Evolutionary conservation across 2,113 vertebrate species (phyloP), one percentile per base, ranked within the genome.

Genomic region (Philantomba maxwellii): DNA sequence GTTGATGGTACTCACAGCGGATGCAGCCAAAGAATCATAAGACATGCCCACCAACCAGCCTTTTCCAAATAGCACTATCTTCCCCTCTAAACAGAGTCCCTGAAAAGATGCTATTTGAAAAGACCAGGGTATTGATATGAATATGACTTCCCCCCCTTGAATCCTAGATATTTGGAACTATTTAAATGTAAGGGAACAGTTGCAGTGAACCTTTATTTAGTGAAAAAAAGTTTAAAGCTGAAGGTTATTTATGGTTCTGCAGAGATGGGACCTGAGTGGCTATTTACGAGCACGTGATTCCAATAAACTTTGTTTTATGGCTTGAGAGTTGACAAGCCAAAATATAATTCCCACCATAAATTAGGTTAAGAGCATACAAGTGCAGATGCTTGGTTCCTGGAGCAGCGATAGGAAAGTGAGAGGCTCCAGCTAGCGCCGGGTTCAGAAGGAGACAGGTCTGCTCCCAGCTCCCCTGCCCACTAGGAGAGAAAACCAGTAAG

Each of bases 221-320:
- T 98, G 98, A 99, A 99, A 99, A 99, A 99, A 99, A 99, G 99
- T 99, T 99, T 99, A 99, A 99, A 99, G 99, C 99, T 97, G 98
- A 98, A 99, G 99, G 98, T 99, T 99, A 99, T 99, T 99, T 99
- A 99, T 99, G 99, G 99, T 98, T 99, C 99, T 98, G 98, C 97
- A 98, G 98, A 98, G 99, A 99, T 98, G 98, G 98, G 99, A 99
- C 98, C 99, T 99, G 99, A 99, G 99, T 99, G 99, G 99, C 99
- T 99, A 99, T 97, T 98, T 99, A 99, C 97, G 98, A 99, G 98
- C 99, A 99, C 99, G 99, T 99, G 99, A 99, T 98, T 99, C 99
- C 99, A 99, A 99, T 99, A 99, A 99, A 99, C 99, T 99, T 99
- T 99, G 99, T 99, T 99, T 99, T 99, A 99, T 99, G 99, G 99